Evolutionary conservation across 35 echinoderm and acorn worm genomes (phyloP), one percentile per base, ranked within the genome.

Genomic region (Heliocidaris erythrogramma): DNA sequence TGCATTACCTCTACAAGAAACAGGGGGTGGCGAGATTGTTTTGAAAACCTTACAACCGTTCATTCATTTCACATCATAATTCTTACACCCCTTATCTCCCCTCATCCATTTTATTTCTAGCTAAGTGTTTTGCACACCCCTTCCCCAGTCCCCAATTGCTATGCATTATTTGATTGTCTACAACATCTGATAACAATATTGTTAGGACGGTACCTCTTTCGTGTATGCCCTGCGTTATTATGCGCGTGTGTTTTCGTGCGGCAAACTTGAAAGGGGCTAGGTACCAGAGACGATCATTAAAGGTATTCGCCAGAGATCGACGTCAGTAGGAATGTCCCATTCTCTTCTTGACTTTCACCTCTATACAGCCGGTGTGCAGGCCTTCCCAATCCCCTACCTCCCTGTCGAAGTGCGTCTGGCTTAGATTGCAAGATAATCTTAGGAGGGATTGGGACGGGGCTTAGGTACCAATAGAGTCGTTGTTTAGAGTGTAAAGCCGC

Each of bases 381-480:
- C 29, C 87, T 89, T 7, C 30, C 87, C 47, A 32, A 47, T 48
- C 47, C 87, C 31, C 69, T 84, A 16, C 69, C 69, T 29, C 69
- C n/a, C 47, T 32, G 31, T 89, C 87, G 87, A 32, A 32, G 87
- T 48, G 32, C 91, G 91, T 59, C 91, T 92, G 49, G 48, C 47
- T 92, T 52, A 49, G 91, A 92, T 92, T 92, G 48, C 91, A 92
- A 49, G 17, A 49, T 92, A 92, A 92, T 92, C 91, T 92, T 13
- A 52, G 48, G 49, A 30, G 91, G 91, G 91, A 92, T 92, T 52
- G 91, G 17, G 48, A 49, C 7, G 91, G 91, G 47, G 91, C 49
- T 92, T 92, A 92, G 47, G 91, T 30, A 92, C 31, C 91, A 92
- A 92, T 92, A 92, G 91, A 92, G 91, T 92, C 91, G 91, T 92